Evolutionary conservation across 2,888 invertebrate genomes (phyloP), one percentile per base, ranked within the genome.

Genomic region (Netelia inedita): DNA sequence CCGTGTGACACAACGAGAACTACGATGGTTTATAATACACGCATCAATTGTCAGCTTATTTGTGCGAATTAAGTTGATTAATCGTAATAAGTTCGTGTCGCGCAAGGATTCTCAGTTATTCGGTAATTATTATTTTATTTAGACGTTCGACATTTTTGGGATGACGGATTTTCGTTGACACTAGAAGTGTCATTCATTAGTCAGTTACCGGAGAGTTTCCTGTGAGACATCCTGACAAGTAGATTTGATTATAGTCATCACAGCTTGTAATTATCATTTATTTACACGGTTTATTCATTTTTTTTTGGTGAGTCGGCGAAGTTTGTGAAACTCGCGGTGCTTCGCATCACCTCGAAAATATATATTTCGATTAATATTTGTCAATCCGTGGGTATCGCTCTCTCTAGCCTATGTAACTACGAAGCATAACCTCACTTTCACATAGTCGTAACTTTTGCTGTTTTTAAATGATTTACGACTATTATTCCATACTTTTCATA

Each of bases 391-490:
- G 14, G 35, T 19, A 65, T 74, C 6, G 59, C 50, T 43, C 63
- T 55, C 5, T 55, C 73, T 85, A 71, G 41, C 53, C 50, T 41
- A 68, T 50, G 78, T 6, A 35, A 81, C 74, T 55, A 83, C 14
- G 0, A 28, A 61, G 72, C 74, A 81, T 88, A 88, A 88, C 88
- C 88, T 88, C 80, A 86, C 84, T 73, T 61, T 53, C 50, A 1
- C 50, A 53, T 16, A 11, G 28, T 19, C 65, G n/a, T 72, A 75
- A 75, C 65, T 78, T 69, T 80, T 11, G 14, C 11, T 59, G 55
- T 79, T 84, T 72, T 41, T 10, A 23, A 66, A 19, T 28, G 9
- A 79, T 57, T 69, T 8, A 63, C 1, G n/a, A 9, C 19, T 6
- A 50, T 46, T 21, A n/a, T 35, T n/a, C 2, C 1, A 55, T 10